Evolutionary conservation across 1,140 invertebrate genomes (phyloP).

Genomic region (Zaprionus nigranus): DNA sequence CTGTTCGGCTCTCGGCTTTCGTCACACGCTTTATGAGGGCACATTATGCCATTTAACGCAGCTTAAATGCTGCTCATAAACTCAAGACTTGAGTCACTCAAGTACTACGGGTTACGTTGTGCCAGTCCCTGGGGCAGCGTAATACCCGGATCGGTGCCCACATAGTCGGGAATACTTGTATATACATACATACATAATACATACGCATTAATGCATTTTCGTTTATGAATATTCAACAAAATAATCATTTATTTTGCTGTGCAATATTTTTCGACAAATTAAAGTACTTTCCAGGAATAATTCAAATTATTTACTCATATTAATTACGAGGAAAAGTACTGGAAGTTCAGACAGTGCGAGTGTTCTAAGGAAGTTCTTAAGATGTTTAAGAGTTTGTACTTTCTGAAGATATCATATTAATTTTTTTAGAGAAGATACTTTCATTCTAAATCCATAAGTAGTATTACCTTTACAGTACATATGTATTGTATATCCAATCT

Average conservation of each 20-base stretch:
- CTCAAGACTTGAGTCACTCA: constrained; percentile 50
- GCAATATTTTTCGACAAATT: constrained; percentile 11
- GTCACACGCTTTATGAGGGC: constrained; percentile 75
- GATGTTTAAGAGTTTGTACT: no score
- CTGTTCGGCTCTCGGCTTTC: constrained; percentile 23
- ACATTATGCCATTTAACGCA: constrained; percentile 81
- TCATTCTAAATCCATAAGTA: not conserved
- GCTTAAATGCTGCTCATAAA: constrained; percentile 77
- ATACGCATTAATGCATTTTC: constrained; percentile 30
- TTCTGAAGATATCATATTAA: not conserved
- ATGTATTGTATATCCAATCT: no score
- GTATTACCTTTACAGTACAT: no score
- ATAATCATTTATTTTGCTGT: constrained; percentile 23
- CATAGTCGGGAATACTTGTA: constrained; percentile 8
- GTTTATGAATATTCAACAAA: constrained; percentile 44
- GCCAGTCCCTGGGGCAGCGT: not conserved
- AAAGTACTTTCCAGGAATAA: constrained; percentile 44
- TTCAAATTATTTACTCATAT: constrained; percentile 19
- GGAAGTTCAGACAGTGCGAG: no score
- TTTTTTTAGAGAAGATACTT: not conserved
- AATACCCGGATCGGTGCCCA: constrained; percentile 37
- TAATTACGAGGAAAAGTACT: not conserved
- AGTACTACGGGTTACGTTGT: constrained; percentile 9
- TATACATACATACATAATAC: not conserved
- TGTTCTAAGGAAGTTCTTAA: no score